phyloP scores from a whole-genome alignment of 2,797 vertebrate genomes.

The Pseudomugil gertrudae region DNA sequence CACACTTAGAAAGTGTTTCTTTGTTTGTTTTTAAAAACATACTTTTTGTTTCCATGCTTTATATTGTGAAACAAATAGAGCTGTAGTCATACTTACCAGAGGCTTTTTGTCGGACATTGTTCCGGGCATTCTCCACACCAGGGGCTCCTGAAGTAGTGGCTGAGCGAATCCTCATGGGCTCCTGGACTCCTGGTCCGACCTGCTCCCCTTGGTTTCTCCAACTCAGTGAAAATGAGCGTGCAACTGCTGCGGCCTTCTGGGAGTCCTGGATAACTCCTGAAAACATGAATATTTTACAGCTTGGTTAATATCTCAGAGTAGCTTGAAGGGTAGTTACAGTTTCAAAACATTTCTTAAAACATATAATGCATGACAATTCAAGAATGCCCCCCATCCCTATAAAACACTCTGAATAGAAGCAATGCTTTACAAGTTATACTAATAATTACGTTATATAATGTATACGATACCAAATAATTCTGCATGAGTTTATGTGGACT shows the following conservation, averaged over 20 bases:
- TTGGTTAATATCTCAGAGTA: background rate
- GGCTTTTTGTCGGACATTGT: slow-evolving; percentile 92
- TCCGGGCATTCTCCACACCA: slow-evolving; percentile 94
- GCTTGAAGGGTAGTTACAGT: background rate
- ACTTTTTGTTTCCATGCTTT: slow-evolving; percentile 10
- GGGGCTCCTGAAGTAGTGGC: slow-evolving; percentile 97
- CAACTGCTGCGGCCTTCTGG: slow-evolving; percentile 88
- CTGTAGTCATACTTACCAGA: slow-evolving; percentile 83
- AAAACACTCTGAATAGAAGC: no score
- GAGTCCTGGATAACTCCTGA: slow-evolving; percentile 88
- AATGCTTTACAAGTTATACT: no score
- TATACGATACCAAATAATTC: background rate
- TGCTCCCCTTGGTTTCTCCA: slow-evolving; percentile 92
- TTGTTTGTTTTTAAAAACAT: background rate
- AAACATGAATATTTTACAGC: slow-evolving; percentile 19
- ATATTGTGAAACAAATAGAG: background rate
- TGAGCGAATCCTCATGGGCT: slow-evolving; percentile 95
- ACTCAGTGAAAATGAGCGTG: slow-evolving; percentile 94
- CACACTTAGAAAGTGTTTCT: background rate
- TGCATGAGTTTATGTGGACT: background rate
- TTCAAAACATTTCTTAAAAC: background rate
- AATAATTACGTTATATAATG: no score
- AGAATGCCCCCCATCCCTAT: background rate
- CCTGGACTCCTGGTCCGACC: slow-evolving; percentile 72
- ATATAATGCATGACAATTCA: background rate